Conservation (phyloP, 2,888 invertebrate genomes). For the Mythimna albipuncta region DNA sequence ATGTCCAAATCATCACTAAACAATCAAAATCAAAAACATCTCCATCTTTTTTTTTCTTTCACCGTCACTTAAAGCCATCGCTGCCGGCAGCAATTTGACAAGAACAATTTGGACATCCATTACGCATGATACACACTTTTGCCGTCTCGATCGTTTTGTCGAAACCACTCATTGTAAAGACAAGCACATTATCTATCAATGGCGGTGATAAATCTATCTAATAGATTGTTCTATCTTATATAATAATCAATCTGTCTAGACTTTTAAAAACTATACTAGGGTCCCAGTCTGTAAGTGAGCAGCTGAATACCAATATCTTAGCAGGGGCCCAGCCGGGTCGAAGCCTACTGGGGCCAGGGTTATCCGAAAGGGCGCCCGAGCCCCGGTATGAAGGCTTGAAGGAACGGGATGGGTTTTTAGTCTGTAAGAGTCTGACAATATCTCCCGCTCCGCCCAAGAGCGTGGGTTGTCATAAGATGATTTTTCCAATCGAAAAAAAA, state of each 20-base stretch:
- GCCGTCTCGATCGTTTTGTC: conserved; percentile 58
- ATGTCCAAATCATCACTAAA: no score
- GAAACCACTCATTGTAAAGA: conserved; percentile 44
- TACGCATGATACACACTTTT: conserved; percentile 45
- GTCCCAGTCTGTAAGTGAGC: neutral
- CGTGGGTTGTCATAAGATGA: no score
- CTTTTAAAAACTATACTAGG: neutral
- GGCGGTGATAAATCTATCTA: conserved; percentile 60
- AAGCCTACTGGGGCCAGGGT: no score
- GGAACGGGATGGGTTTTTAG: no score
- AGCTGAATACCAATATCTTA: neutral
- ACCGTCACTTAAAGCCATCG: neutral
- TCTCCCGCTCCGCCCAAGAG: no score
- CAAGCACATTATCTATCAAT: conserved; percentile 60
- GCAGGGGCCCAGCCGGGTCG: no score
- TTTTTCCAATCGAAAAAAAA: no score
- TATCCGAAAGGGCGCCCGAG: no score
- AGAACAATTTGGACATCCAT: conserved; percentile 38
- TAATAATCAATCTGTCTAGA: neutral
- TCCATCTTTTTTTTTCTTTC: conserved; percentile 2
- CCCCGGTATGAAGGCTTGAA: no score
- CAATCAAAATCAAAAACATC: neutral
- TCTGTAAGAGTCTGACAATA: no score
- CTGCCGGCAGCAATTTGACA: conserved; percentile 4
- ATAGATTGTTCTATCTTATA: conserved; percentile 51